Conservation (phyloP, 2,113 vertebrate genomes). For the Seriola rivoliana region DNA sequence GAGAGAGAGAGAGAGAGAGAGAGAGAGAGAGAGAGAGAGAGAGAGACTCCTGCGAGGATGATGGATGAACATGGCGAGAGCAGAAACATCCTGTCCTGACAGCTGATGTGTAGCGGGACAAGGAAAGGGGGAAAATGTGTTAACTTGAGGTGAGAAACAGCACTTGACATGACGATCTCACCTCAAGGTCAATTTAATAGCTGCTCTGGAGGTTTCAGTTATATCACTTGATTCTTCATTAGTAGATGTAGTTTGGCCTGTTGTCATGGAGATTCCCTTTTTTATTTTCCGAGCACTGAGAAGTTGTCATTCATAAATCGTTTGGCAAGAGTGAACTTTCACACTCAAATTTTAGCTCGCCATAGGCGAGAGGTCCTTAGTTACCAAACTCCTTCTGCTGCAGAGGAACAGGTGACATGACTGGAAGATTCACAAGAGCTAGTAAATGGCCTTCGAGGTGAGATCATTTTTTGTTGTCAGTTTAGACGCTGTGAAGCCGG, state of each 20-base stretch:
- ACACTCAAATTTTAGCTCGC: background rate
- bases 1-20: background rate
- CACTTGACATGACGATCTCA: background rate
- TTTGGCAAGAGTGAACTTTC: background rate
- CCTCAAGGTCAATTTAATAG: background rate
- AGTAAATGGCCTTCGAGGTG: background rate
- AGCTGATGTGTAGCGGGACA: background rate
- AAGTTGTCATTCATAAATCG: background rate
- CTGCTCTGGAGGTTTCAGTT: background rate
- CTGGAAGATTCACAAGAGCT: background rate
- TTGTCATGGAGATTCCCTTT: background rate
- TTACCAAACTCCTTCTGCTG: background rate
- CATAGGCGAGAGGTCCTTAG: background rate
- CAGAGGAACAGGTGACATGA: background rate
- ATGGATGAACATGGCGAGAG: slow-evolving; percentile 44
- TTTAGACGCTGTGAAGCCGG: background rate
- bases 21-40: slow-evolving; percentile 30
- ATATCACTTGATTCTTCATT: background rate
- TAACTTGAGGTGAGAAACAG: background rate
- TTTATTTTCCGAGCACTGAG: background rate
- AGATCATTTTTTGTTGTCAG: background rate
- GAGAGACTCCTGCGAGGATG: background rate
- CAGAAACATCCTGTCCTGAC: slow-evolving; percentile 35
- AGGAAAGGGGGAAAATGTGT: background rate
- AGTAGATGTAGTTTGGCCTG: background rate